phyloP scores from a whole-genome alignment of 2,113 vertebrate species.

The Vireo altiloquus region DNA sequence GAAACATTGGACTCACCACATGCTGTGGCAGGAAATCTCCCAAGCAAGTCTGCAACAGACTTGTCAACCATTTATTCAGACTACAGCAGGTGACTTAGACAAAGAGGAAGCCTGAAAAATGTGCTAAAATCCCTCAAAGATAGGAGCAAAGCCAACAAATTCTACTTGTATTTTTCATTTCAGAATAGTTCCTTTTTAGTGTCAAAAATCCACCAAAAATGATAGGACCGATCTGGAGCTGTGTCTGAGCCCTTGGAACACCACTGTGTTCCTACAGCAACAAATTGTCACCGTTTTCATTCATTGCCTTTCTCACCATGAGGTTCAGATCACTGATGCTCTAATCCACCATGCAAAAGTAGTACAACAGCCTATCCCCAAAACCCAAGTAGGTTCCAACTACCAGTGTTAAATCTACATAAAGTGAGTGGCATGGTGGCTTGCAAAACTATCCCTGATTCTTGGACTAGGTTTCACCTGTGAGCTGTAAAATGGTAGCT shows the following conservation, averaged over 20 bases:
- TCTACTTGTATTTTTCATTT: neutral
- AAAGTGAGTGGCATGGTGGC: neutral
- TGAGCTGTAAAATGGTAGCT: neutral
- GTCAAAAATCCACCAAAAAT: neutral
- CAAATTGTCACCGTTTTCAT: neutral
- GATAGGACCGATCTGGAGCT: neutral
- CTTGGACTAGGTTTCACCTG: neutral
- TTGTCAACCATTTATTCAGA: neutral
- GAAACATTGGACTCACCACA: neutral
- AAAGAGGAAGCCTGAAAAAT: neutral
- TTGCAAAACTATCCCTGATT: neutral
- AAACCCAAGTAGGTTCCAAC: neutral
- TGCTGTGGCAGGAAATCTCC: neutral
- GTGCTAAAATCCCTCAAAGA: neutral
- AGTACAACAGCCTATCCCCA: neutral
- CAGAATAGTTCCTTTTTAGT: neutral
- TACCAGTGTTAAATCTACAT: neutral
- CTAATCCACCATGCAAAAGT: neutral
- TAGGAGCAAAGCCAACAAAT: neutral
- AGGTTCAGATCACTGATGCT: neutral
- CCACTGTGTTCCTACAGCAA: neutral
- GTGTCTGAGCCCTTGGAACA: neutral
- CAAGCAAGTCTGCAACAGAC: neutral
- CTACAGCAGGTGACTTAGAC: neutral
- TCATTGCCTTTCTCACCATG: neutral